These are phyloP conservation scores for Vanessa cardui DNA, from an alignment of 2,888 invertebrate genomes.

Conservation along the genomic window DNA sequence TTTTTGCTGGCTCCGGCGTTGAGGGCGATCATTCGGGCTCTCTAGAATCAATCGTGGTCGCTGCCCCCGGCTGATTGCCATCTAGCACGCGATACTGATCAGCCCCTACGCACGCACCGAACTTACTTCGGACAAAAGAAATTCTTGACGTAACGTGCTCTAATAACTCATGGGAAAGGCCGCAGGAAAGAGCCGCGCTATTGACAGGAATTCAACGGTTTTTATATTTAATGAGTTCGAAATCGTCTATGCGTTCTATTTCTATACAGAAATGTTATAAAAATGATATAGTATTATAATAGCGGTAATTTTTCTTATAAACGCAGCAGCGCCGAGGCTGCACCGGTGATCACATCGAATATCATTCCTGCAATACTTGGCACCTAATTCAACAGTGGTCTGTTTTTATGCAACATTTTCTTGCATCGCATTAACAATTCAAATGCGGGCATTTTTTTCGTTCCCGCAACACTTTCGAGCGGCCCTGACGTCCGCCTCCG, in stretches of 20 bases:
- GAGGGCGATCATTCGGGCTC: slow-evolving; percentile 49
- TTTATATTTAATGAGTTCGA: slow-evolving; percentile 35
- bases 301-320: background rate
- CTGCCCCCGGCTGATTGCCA: slow-evolving; percentile 71
- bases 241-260: slow-evolving; percentile 7
- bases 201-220: slow-evolving; percentile 42
- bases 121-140: slow-evolving; percentile 60
- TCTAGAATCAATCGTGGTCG: slow-evolving; percentile 75
- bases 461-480: slow-evolving; percentile 77
- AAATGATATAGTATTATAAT: background rate
- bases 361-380: slow-evolving; percentile 49
- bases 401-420: slow-evolving; percentile 75
- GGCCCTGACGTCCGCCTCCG: slow-evolving; percentile 74
- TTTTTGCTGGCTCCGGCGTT: slow-evolving; percentile 35
- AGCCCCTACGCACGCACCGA: slow-evolving; percentile 64
- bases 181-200: slow-evolving; percentile 43
- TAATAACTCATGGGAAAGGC: slow-evolving; percentile 49
- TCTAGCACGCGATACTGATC: slow-evolving; percentile 78
- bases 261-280: slow-evolving; percentile 17
- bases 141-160: slow-evolving; percentile 63
- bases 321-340: background rate
- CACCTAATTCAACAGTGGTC: slow-evolving; percentile 69
- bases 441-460: slow-evolving; percentile 75
- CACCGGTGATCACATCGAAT: slow-evolving; percentile 2
- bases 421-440: slow-evolving; percentile 77